phyloP scores from a whole-genome alignment of 2,113 vertebrate species.

The Bubalus kerabau region DNA sequence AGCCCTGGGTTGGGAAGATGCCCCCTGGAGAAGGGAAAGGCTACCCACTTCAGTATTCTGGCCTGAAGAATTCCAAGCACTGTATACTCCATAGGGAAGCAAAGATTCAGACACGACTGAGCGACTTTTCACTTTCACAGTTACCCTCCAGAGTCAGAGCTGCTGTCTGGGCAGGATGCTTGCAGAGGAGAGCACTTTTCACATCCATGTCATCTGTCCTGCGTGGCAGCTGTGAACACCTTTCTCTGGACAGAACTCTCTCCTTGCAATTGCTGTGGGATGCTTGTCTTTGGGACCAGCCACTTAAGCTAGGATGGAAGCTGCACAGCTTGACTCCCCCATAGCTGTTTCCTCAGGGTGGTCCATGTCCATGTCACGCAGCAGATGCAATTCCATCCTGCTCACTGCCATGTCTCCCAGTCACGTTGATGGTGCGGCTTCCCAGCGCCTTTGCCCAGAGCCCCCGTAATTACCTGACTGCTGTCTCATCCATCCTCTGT shows the following conservation, averaged over 20 bases:
- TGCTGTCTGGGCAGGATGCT: not conserved
- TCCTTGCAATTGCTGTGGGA: rapidly evolving
- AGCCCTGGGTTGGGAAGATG: not conserved
- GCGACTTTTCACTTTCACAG: not conserved
- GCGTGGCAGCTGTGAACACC: rapidly evolving
- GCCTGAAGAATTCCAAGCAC: not conserved
- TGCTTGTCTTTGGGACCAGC: not conserved
- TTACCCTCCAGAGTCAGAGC: not conserved
- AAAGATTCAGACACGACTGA: not conserved
- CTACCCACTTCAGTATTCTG: not conserved
- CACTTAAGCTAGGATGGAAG: rapidly evolving
- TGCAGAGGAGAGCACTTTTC: not conserved
- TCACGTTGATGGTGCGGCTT: not conserved
- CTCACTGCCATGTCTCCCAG: rapidly evolving
- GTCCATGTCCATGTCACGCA: rapidly evolving
- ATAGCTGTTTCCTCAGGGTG: rapidly evolving
- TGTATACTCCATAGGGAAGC: not conserved
- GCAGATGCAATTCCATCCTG: not conserved
- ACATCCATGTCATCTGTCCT: rapidly evolving
- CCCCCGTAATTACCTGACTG: rapidly evolving
- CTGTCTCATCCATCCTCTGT: not conserved
- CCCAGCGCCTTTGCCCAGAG: not conserved
- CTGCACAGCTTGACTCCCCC: rapidly evolving
- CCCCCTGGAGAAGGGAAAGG: not conserved
- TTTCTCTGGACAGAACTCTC: not conserved